These are phyloP conservation scores for Ptyas mucosa DNA, from an alignment of 2,113 vertebrate genomes.

Conservation along the genomic window DNA sequence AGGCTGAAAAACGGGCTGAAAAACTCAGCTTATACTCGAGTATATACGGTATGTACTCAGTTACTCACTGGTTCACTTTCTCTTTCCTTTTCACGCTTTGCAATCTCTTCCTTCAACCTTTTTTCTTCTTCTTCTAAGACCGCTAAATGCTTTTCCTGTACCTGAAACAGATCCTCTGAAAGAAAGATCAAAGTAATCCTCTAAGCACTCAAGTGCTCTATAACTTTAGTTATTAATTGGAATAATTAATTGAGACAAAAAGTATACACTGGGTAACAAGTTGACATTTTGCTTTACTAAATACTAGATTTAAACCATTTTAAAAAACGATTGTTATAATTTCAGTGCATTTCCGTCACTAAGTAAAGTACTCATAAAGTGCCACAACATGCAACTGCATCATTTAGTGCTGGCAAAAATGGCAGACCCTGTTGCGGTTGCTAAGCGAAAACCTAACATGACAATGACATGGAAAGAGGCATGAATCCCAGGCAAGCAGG, in stretches of 20 bases:
- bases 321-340: not conserved
- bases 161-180: conserved; percentile 85
- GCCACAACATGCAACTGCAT: not conserved
- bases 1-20: too few species aligned
- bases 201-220: not conserved
- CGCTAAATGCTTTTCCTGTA: conserved; percentile 79
- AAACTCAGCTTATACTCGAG: too few species aligned
- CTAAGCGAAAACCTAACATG: not conserved
- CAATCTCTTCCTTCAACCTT: conserved; percentile 79
- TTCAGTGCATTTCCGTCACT: not conserved
- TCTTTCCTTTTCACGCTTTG: conserved; percentile 84
- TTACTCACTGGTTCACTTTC: conserved; percentile 82
- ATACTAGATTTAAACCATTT: not conserved
- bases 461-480: not conserved
- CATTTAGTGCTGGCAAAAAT: not conserved
- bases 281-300: not conserved
- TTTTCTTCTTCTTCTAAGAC: conserved; percentile 76
- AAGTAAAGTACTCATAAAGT: not conserved
- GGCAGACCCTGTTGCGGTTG: not conserved
- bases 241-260: not conserved
- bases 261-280: not conserved
- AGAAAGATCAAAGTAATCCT: conserved; percentile 15
- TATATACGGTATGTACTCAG: conserved; percentile 25
- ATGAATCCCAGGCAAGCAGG: not conserved
- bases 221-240: not conserved